Evolutionary conservation across 2,888 invertebrate species (phyloP).

Genomic region (Ophion costatus): DNA sequence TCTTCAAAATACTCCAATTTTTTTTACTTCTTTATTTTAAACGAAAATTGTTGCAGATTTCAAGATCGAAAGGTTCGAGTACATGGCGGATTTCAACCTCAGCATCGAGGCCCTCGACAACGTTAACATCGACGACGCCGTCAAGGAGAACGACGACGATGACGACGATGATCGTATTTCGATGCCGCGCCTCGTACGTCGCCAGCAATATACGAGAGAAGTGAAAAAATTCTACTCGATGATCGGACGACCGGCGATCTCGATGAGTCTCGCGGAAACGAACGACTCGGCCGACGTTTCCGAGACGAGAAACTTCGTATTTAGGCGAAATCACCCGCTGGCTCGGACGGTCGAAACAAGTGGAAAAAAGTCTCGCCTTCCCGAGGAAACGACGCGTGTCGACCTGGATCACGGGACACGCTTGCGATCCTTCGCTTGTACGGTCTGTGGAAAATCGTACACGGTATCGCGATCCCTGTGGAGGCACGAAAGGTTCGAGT

Average conservation of each 20-base stretch:
- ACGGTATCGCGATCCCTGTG: slow-evolving; percentile 78
- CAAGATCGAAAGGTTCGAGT: neutral
- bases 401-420: neutral
- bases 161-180: too few species aligned
- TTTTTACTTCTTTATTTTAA: neutral
- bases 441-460: slow-evolving; percentile 78
- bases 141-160: too few species aligned
- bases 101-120: neutral
- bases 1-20: too few species aligned
- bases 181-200: too few species aligned
- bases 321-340: too few species aligned
- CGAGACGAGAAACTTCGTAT: slow-evolving; percentile 17
- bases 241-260: too few species aligned
- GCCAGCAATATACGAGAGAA: too few species aligned
- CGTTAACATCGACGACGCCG: neutral
- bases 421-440: slow-evolving; percentile 71
- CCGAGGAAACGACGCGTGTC: too few species aligned
- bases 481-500: slow-evolving; percentile 80
- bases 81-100: neutral
- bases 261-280: neutral
- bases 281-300: slow-evolving; percentile 6
- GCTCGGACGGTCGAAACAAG: too few species aligned
- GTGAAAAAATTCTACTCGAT: too few species aligned
- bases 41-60: neutral
- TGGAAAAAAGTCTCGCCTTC: too few species aligned